Base-by-base conservation (phyloP, 1,140 invertebrate species). In the Heliconius hewitsoni region DNA sequence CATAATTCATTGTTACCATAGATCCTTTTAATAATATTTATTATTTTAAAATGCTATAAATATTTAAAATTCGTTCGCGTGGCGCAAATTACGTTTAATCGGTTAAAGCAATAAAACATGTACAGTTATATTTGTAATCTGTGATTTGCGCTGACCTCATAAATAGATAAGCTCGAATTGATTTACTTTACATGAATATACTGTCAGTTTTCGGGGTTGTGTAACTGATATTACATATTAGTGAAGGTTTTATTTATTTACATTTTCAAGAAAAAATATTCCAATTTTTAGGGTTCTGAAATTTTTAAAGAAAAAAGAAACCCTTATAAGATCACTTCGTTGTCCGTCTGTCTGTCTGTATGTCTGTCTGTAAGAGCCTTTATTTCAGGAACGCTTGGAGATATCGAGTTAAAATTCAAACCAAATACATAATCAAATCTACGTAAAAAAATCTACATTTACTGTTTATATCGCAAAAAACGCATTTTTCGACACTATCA, bases 41-140 rank as follows among this genome's bases (percentile, higher is more conserved):
- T 57, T 23, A 57, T 23, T 23, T 57, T 11, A n/a, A 1, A 23
- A 57, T 11, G 2, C 19, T 57, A 57, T 23, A 57, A 23, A 23
- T 23, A 23, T 57, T 23, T 23, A 57, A 19, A 11, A 30, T 66
- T 27, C 11, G 27, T 66, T 66, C 9, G 60, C 60, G 27, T 66
- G 23, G 30, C 23, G 13, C 23, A 16, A 30, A 66, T 30, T 27
- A 27, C 60, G 11, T 66, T 30, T 66, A 66, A 66, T 66, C 60
- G 60, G 60, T 75, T 75, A 52, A 66, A 34, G 23, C 73, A 71
- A 79, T 79, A 75, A 75, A 79, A 75, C 30, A 79, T 79, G 71
- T 71, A 75, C 37, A 39, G 78, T 75, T 73, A 71, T 52, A 52
- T 18, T 52, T 52, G 18, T 77, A 77, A 75, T 77, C 66, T 77